Conservation (phyloP, 1,140 invertebrate species). For the Pachypeltis micranthus region DNA sequence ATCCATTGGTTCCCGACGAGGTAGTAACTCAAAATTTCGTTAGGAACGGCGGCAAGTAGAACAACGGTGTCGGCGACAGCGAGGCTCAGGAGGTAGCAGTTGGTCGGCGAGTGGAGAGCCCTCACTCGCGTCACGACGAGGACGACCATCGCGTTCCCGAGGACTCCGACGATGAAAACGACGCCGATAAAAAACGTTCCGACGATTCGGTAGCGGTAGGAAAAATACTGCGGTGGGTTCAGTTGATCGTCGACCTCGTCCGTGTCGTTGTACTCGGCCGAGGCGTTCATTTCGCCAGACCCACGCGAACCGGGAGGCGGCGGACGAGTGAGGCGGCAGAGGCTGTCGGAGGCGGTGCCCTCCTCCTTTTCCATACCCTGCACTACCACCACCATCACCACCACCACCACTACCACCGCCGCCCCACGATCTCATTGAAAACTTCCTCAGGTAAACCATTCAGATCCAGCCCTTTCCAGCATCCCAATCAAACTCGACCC, state of each 20-base stretch:
- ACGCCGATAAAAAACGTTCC: slow-evolving; percentile 46
- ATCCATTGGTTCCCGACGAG: slow-evolving; percentile 36
- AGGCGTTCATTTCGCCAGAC: slow-evolving; percentile 4
- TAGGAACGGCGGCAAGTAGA: slow-evolving; percentile 44
- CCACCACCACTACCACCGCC: no score
- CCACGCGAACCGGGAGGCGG: slow-evolving; percentile 10
- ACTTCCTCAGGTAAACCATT: no score
- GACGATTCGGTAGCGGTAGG: slow-evolving; percentile 39
- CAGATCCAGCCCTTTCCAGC: no score
- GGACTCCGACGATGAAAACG: slow-evolving; percentile 43
- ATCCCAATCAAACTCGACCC: no score
- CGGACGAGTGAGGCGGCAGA: slow-evolving; percentile 12
- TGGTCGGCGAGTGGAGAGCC: slow-evolving; percentile 47
- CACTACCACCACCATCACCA: no score
- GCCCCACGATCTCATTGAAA: no score
- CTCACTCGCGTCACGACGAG: slow-evolving; percentile 38
- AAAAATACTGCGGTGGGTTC: slow-evolving; percentile 36
- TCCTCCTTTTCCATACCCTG: neutral
- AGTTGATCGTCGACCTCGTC: slow-evolving; percentile 13
- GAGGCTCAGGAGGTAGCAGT: slow-evolving; percentile 48
- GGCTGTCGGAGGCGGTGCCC: neutral
- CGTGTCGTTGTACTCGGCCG: slow-evolving; percentile 9
- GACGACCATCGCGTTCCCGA: slow-evolving; percentile 45
- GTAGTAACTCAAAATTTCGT: slow-evolving; percentile 47
- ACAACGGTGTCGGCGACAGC: slow-evolving; percentile 48